Evolutionary conservation across 1,140 invertebrate genomes (phyloP).

Genomic region (Nephila pilipes): DNA sequence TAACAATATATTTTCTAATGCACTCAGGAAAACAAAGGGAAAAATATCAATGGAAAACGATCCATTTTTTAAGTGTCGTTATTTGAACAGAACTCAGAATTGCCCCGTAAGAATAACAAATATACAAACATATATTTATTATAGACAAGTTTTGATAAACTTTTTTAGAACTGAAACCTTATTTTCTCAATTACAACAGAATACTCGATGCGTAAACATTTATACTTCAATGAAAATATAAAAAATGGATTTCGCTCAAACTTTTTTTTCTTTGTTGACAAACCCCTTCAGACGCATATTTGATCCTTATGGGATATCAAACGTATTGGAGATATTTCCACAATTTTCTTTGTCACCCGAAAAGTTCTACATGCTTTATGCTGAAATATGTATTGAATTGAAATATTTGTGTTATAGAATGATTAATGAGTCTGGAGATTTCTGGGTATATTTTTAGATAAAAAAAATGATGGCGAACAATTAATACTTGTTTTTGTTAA

Average conservation of each 20-base stretch:
- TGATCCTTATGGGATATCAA: background rate
- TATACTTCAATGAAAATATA: constrained; percentile 14
- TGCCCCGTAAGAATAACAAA: constrained; percentile 44
- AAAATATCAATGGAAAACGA: background rate
- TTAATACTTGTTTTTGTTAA: too few species aligned
- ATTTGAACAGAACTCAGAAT: constrained; percentile 51
- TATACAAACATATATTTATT: constrained; percentile 20
- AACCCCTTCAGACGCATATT: background rate
- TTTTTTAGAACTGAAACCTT: constrained; percentile 44
- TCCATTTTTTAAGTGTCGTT: background rate
- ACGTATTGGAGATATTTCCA: constrained; percentile 37
- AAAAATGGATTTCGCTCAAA: constrained; percentile 22
- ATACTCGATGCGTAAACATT: background rate
- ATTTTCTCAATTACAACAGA: background rate
- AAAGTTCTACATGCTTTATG: too few species aligned
- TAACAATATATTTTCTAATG: background rate
- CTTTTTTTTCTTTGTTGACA: background rate
- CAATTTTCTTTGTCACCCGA: background rate
- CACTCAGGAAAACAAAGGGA: background rate
- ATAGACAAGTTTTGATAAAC: background rate
- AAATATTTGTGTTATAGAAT: too few species aligned
- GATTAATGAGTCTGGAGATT: too few species aligned
- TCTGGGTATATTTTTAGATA: too few species aligned
- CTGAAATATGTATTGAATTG: too few species aligned
- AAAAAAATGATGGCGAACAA: too few species aligned